Percentiles rank a stretch among this genome's conserved stretches.
phyloP scores from a whole-genome alignment of 2,888 invertebrate genomes.

The Heliconius hortense region DNA sequence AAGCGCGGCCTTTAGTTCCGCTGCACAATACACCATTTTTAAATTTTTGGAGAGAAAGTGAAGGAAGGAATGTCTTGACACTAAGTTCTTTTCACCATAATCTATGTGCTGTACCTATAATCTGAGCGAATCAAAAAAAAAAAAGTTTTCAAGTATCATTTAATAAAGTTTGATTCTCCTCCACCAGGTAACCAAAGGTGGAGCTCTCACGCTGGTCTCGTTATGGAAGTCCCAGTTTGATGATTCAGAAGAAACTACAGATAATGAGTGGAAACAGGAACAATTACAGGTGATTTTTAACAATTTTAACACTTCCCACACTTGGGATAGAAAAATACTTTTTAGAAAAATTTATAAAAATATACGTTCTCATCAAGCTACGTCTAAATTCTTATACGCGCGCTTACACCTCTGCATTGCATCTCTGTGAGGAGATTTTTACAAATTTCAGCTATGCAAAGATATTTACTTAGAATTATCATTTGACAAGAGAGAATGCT shows the following conservation, averaged over 20 bases:
- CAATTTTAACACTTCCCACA: too few species aligned
- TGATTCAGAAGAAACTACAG: constrained; percentile 96
- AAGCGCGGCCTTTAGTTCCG: neutral
- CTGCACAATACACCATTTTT: neutral
- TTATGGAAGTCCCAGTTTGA: constrained; percentile 97
- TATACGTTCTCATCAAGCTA: too few species aligned
- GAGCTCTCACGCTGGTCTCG: constrained; percentile 94
- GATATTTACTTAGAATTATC: too few species aligned
- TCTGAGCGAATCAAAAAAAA: neutral
- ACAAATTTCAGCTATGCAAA: too few species aligned
- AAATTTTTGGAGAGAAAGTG: neutral
- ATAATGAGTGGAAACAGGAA: constrained; percentile 96
- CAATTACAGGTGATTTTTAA: constrained; percentile 65
- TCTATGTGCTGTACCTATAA: neutral
- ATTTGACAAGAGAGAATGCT: too few species aligned
- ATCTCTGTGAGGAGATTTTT: too few species aligned
- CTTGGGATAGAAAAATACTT: too few species aligned
- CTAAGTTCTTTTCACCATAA: neutral
- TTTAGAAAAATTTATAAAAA: too few species aligned
- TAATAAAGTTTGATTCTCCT: too few species aligned
- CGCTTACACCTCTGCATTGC: too few species aligned
- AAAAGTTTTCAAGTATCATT: too few species aligned
- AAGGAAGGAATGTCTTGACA: neutral
- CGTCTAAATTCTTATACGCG: too few species aligned
- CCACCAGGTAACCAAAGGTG: constrained; percentile 89